Conservation (phyloP, 2,888 invertebrate species). For the Thelaira solivaga region DNA sequence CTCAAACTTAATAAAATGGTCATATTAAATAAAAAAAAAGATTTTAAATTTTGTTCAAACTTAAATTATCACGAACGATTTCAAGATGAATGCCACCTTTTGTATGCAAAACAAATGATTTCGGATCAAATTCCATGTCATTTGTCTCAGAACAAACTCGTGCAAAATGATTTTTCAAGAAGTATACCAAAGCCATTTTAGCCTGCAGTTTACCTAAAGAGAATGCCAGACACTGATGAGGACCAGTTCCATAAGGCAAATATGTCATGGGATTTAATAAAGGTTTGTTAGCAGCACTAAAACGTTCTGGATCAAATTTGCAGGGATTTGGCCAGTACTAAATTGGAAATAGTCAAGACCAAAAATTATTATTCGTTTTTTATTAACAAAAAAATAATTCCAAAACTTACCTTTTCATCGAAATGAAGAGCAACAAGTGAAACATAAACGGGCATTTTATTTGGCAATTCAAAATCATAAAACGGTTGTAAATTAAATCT, state of each 20-base stretch:
- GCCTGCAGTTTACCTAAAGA: slow-evolving; percentile 30
- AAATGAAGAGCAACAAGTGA: slow-evolving; percentile 72
- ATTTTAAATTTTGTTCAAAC: no score
- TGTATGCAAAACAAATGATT: slow-evolving; percentile 67
- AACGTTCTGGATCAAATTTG: slow-evolving; percentile 69
- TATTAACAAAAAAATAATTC: no score
- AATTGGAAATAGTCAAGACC: not conserved
- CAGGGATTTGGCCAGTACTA: slow-evolving; percentile 65
- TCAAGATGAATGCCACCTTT: slow-evolving; percentile 68
- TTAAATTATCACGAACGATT: slow-evolving; percentile 69
- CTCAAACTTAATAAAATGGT: no score
- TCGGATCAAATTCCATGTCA: slow-evolving; percentile 66
- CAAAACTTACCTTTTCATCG: slow-evolving; percentile 71
- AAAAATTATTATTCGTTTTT: not conserved
- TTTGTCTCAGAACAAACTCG: slow-evolving; percentile 64
- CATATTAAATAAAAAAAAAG: no score
- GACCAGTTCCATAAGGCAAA: slow-evolving; percentile 72
- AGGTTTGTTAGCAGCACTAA: slow-evolving; percentile 60
- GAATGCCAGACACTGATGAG: slow-evolving; percentile 68
- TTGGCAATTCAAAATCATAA: slow-evolving; percentile 69
- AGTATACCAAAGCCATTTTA: slow-evolving; percentile 69
- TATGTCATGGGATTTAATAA: slow-evolving; percentile 47
- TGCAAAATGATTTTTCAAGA: slow-evolving; percentile 71
- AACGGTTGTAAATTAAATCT: slow-evolving; percentile 69
- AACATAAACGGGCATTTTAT: slow-evolving; percentile 72